Base-by-base conservation (phyloP, 2,113 vertebrate species). In the Engystomops pustulosus region DNA sequence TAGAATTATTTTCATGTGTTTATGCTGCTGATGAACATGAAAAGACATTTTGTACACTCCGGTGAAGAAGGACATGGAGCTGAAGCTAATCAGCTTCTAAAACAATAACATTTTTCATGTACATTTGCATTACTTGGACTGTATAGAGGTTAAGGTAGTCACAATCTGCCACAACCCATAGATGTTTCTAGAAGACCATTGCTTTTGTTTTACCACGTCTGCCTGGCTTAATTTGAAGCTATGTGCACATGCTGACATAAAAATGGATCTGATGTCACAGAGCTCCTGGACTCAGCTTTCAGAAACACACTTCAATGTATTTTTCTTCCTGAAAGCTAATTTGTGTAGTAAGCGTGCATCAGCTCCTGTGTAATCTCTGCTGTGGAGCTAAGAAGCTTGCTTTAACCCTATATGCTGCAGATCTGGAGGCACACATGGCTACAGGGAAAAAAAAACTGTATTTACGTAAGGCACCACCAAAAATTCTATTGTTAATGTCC, bases 301-400 rank as follows among this genome's bases (percentile, higher is more conserved):
- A 83, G 41, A 76, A 23, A 30, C 58, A 74, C 55, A 6, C 71
- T 76, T 77, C 30, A 58, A 36, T 53, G 71, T 82, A 41, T 83
- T 62, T 75, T 67, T 67, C 68, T 77, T 27, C n/a, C 81, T 77
- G 58, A 76, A 77, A 84, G 71, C 81, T 76, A 84, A 84, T 84
- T 67, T 84, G 81, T 84, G 58, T 38, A 60, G 70, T 68, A 67
- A 32, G 27, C 23, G 30, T 7, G 15, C 41, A 27, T 49, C 38
- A 49, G 55, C 44, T 72, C 44, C 58, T 51, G 58, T 75, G 44
- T 76, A 67, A 84, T 84, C 81, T 27, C 11, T 67, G 30, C 72
- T 77, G 38, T 49, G 14, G 25, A 74, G 38, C 41, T 27, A 27
- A 51, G 27, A 8, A 65, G 34, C 30, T 45, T 41, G 60, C 32